Evolutionary conservation across 2,113 vertebrate species (phyloP).

Genomic region (Dendropsophus ebraccatus): DNA sequence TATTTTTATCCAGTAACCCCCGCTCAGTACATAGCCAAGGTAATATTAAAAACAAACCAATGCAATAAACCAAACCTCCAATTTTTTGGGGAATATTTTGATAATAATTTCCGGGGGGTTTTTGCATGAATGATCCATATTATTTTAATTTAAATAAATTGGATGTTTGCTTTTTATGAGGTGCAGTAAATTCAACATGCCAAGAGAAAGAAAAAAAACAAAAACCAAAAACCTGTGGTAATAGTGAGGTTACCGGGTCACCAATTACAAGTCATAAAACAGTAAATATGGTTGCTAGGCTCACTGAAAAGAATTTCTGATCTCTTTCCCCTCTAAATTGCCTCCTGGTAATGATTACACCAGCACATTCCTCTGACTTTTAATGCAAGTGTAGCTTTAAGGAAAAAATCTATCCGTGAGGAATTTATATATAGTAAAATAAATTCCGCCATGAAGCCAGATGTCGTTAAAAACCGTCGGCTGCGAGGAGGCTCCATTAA

Average conservation of each 20-base stretch:
- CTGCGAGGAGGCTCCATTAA: conserved; percentile 61
- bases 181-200: conserved; percentile 35
- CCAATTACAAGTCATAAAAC: conserved; percentile 45
- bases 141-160: conserved; percentile 50
- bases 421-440: conserved; percentile 41
- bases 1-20: neutral
- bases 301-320: conserved; percentile 25
- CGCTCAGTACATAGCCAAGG: neutral
- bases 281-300: conserved; percentile 46
- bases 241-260: conserved; percentile 39
- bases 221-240: conserved; percentile 19
- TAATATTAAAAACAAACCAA: conserved; percentile 3
- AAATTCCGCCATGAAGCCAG: conserved; percentile 34
- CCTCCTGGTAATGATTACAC: conserved; percentile 62
- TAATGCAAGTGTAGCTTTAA: conserved; percentile 60
- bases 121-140: conserved; percentile 46
- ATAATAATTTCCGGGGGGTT: conserved; percentile 35
- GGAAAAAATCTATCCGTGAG: conserved; percentile 43
- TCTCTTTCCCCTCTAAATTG: conserved; percentile 28
- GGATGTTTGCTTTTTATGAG: conserved; percentile 33
- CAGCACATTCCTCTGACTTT: conserved; percentile 62
- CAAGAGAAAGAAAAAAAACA: neutral
- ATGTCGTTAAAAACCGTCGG: conserved; percentile 58
- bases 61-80: neutral
- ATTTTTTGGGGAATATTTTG: conserved; percentile 15